phyloP scores from a whole-genome alignment of 2,888 invertebrate genomes.

The Yponomeuta malinellus region DNA sequence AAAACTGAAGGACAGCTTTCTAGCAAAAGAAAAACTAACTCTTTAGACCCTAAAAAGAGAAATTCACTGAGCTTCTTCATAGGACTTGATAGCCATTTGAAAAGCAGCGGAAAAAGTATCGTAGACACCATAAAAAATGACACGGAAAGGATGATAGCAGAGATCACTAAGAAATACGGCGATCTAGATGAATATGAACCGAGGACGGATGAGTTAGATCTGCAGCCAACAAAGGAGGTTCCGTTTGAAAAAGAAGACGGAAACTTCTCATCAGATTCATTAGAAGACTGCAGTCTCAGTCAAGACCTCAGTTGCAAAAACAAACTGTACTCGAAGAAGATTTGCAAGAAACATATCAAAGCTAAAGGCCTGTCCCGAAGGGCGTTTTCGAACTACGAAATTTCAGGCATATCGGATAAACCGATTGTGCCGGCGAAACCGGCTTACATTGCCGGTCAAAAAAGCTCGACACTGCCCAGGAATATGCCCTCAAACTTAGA shows the following conservation, averaged over 20 bases:
- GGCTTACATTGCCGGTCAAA: conserved; percentile 48
- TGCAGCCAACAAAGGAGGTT: conserved; percentile 56
- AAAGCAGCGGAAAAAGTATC: conserved; percentile 71
- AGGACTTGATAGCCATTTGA: conserved; percentile 71
- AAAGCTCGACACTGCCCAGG: conserved; percentile 66
- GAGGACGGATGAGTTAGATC: conserved; percentile 45
- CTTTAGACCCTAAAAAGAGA: conserved; percentile 67
- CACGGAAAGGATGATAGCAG: conserved; percentile 80
- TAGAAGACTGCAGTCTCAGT: conserved; percentile 81
- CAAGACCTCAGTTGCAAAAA: conserved; percentile 70
- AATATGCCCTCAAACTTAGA: conserved; percentile 72
- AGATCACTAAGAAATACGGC: conserved; percentile 79
- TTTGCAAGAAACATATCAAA: conserved; percentile 73
- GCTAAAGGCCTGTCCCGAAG: conserved; percentile 74
- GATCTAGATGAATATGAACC: conserved; percentile 73
- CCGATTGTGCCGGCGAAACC: conserved; percentile 59
- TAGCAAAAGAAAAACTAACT: conserved; percentile 53
- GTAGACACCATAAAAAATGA: conserved; percentile 78
- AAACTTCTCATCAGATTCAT: conserved; percentile 86
- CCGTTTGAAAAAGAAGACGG: conserved; percentile 74
- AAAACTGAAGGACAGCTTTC: conserved; percentile 31
- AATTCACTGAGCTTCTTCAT: conserved; percentile 81
- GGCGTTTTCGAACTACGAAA: conserved; percentile 87
- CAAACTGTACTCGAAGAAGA: conserved; percentile 68
- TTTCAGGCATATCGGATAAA: conserved; percentile 69